Evolutionary conservation across 35 echinoderm and acorn worm genomes (phyloP).

Genomic region (Lytechinus pictus): DNA sequence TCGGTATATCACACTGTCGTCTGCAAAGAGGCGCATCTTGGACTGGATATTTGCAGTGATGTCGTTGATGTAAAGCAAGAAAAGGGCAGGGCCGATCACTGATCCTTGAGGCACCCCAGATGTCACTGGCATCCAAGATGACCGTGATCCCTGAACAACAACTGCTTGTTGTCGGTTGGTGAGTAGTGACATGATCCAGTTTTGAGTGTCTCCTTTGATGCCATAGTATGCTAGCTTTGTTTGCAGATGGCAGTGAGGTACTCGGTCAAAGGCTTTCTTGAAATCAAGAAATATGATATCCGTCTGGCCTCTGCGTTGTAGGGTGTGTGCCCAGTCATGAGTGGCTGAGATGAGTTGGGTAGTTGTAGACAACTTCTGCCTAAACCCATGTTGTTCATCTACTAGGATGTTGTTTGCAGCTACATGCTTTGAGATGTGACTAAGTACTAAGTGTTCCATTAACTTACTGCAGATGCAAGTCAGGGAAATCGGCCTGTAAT

Average conservation of each 20-base stretch:
- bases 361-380: too few species aligned
- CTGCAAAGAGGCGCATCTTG: constrained; percentile 48
- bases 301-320: too few species aligned
- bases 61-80: constrained; percentile 38
- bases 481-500: too few species aligned
- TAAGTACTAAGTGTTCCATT: too few species aligned
- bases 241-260: not conserved
- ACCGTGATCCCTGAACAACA: constrained; percentile 6
- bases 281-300: too few species aligned
- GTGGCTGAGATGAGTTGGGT: too few species aligned
- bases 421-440: too few species aligned
- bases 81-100: constrained; percentile 27
- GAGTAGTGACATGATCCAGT: constrained; percentile 24
- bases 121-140: constrained; percentile 28
- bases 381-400: too few species aligned
- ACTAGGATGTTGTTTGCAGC: too few species aligned
- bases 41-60: constrained; percentile 33
- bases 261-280: too few species aligned
- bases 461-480: too few species aligned
- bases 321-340: too few species aligned
- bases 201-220: not conserved
- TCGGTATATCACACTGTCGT: constrained; percentile 52
- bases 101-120: constrained; percentile 44
- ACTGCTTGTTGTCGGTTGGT: constrained; percentile 28
- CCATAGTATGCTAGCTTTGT: not conserved